Base-by-base conservation (phyloP, 92 coral and sea anemone species). In the Scolanthus callimorphus region DNA sequence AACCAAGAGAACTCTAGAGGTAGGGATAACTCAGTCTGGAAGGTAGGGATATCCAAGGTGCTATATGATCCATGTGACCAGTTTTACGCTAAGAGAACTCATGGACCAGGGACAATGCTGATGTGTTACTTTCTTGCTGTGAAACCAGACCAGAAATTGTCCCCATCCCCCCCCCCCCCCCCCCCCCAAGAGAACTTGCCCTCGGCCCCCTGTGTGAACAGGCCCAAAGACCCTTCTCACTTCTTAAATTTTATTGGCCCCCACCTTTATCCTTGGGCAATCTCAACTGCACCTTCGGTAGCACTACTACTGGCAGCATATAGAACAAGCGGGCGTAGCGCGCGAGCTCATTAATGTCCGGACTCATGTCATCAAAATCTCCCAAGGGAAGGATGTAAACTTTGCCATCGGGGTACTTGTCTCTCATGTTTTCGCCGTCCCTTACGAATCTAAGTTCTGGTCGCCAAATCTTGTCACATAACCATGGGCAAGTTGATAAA, bases 371-470 rank as follows among this genome's bases (percentile, higher is more conserved):
- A 21, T 69, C 70, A 73, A 83, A 83, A 9, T 83, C 90, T 11
- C 90, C 85, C 2, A 83, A 50, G 4, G 81, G 90, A 20, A 63
- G 77, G 9, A 83, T 28, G 30, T 79, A 83, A 1, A 83, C 66
- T 67, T 70, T 71, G 19, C 90, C 90, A 4, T 83, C 85, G 0
- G 90, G 90, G 47, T 83, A 78, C 39, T 76, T 83, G n/a, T 66
- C 81, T 11, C 25, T 65, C 25, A 83, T 51, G 38, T 62, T 60
- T 37, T 54, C 57, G n/a, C 85, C 85, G 15, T 34, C 43, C 43
- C 9, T 6, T 6, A 34, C 43, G 15, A 34, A 34, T 15, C 43
- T 6, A n/a, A n/a, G n/a, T 17, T 62, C 62, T 2, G 89, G 54
- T 11, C 25, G 31, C 19, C 70, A 83, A 4, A 24, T 71, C 21